Evolutionary conservation across 2,888 invertebrate species (phyloP).

Genomic region (Parnassius glacialis): DNA sequence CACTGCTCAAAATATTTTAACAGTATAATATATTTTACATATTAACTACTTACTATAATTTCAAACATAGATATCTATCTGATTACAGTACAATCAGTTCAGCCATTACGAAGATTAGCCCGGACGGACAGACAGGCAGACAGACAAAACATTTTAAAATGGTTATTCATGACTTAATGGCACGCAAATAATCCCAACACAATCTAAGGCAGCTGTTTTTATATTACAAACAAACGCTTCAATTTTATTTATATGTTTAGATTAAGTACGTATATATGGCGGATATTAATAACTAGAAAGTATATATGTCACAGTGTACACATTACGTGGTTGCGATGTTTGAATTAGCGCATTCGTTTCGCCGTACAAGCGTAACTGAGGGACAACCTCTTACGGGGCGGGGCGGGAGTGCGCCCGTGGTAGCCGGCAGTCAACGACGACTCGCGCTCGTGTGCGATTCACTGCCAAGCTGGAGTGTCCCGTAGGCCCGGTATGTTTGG

Average conservation of each 20-base stretch:
- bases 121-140: no score
- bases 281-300: conserved; percentile 24
- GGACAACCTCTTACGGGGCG: conserved; percentile 48
- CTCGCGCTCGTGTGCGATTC: conserved; percentile 73
- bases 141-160: no score
- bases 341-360: conserved; percentile 59
- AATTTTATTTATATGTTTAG: no score
- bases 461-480: conserved; percentile 74
- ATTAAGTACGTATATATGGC: conserved; percentile 5
- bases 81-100: no score
- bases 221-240: no score
- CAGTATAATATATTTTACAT: neutral
- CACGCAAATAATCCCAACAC: no score
- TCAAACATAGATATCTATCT: no score
- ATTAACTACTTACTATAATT: neutral
- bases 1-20: no score
- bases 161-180: no score
- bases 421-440: conserved; percentile 65
- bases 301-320: conserved; percentile 22
- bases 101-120: no score
- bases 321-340: conserved; percentile 46
- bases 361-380: conserved; percentile 38
- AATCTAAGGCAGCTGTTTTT: no score
- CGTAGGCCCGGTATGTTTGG: conserved; percentile 77
- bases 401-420: conserved; percentile 44